Evolutionary conservation across 2,113 vertebrate species (phyloP).

Genomic region (Datnioides undecimradiatus): DNA sequence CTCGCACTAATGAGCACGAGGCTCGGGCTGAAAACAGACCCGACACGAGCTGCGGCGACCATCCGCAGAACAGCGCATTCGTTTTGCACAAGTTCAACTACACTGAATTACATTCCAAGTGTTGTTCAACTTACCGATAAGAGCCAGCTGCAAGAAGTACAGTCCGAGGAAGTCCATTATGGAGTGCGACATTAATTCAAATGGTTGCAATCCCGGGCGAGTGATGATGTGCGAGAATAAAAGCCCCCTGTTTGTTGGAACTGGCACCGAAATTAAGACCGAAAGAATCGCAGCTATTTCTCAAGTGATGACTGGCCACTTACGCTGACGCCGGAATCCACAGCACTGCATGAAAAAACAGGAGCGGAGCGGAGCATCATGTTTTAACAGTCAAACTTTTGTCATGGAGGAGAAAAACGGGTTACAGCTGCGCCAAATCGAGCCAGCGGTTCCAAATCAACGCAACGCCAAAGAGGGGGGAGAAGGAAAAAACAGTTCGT

Average conservation of each 20-base stretch:
- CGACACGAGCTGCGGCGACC: neutral
- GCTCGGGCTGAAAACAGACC: neutral
- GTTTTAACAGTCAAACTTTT: conserved; percentile 74
- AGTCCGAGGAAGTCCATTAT: conserved; percentile 80
- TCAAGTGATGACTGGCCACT: conserved; percentile 65
- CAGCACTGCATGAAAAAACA: conserved; percentile 50
- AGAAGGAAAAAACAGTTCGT: neutral
- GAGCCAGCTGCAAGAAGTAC: conserved; percentile 79
- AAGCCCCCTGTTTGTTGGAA: conserved; percentile 48
- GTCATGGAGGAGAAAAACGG: conserved; percentile 27
- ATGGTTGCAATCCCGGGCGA: conserved; percentile 60
- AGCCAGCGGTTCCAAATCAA: conserved; percentile 9
- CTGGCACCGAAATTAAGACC: conserved; percentile 46
- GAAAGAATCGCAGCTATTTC: conserved; percentile 65
- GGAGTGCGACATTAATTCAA: conserved; percentile 58
- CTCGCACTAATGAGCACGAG: neutral
- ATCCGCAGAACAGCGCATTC: conserved; percentile 9
- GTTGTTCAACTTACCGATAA: conserved; percentile 74
- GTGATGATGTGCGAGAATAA: conserved; percentile 49
- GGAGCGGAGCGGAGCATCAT: conserved; percentile 54
- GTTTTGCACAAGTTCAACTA: conserved; percentile 38
- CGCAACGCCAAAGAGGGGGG: neutral
- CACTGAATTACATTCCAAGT: conserved; percentile 11
- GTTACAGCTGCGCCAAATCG: conserved; percentile 27
- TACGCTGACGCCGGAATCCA: conserved; percentile 65